Base-by-base conservation (phyloP, 1,140 invertebrate species). In the Drosophila tristis region DNA sequence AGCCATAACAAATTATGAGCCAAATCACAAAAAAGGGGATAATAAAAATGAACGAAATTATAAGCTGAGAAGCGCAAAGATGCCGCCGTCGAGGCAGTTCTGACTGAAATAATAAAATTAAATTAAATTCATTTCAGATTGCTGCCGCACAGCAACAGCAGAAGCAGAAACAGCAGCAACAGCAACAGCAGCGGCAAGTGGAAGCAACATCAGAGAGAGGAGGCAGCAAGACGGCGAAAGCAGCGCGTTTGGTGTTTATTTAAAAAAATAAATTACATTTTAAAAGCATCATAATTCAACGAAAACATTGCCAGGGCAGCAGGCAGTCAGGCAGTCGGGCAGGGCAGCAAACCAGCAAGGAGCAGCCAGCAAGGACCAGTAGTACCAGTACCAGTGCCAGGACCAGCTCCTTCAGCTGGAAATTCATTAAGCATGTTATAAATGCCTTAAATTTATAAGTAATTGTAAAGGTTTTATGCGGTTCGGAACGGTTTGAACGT, bases 241-340 rank as follows among this genome's bases (percentile, higher is more conserved):
- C 42, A 63, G 68, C 67, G 65, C 61, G 60, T 62, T 58, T 66
- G 68, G 78, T 85, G 82, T 85, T 85, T 85, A 85, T 85, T 85
- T 85, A 78, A 87, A 86, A 86, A 87, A 78, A 86, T 86, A 87
- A 86, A 86, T 86, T 86, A 82, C 84, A 74, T 82, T 86, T 86
- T 86, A 86, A 86, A 86, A 86, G 82, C 82, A 86, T 86, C 82
- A 86, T 86, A 87, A 87, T 89, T 87, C 82, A 87, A 87, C 63
- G 84, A 89, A 87, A 87, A 89, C 82, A 89, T 72, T 68, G 67
- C 78, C 78, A 87, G 63, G 57, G 63, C 74, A 74, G 53, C 55
- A 65, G 31, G 39, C 31, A 35, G 31, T 20, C 31, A 31, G 29
- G 35, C 35, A 51, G n/a, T n/a, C n/a, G 51, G 31, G 39, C 31